These are phyloP conservation scores for Galaxias olidus DNA, from an alignment of 2,797 vertebrate genomes.

Conservation along the genomic window DNA sequence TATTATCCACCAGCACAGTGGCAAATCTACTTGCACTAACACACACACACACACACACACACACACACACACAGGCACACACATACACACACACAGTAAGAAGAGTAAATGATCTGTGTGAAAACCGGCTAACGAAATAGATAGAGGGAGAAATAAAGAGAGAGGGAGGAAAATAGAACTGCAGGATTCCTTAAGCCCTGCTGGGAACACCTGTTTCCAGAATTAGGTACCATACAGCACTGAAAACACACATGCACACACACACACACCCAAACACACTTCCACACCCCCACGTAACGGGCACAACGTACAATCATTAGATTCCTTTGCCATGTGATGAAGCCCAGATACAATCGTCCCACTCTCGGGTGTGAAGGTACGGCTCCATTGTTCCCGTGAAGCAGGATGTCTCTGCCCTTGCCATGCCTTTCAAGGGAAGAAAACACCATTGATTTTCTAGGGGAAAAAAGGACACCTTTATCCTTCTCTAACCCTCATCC, in stretches of 20 bases:
- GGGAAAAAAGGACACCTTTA: neutral
- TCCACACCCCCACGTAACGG: too few species aligned
- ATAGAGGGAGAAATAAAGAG: too few species aligned
- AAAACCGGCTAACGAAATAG: too few species aligned
- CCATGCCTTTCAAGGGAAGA: neutral
- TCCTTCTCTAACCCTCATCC: neutral
- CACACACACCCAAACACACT: too few species aligned
- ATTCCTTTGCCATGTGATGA: neutral
- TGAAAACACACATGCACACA: too few species aligned
- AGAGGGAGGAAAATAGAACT: too few species aligned
- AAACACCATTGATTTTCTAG: neutral
- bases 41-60: conserved; percentile 9
- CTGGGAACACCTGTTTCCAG: too few species aligned
- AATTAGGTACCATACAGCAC: too few species aligned
- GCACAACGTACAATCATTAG: neutral
- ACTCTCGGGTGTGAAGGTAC: neutral
- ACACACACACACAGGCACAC: neutral
- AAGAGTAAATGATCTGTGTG: too few species aligned
- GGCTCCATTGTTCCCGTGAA: too few species aligned
- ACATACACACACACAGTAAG: neutral
- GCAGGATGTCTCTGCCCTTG: neutral
- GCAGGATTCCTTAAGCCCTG: too few species aligned
- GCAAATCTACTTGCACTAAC: neutral
- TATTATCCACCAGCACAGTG: neutral
- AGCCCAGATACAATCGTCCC: neutral